Evolutionary conservation across 2,888 invertebrate genomes (phyloP).

Genomic region (Caenorhabditis sinica): DNA sequence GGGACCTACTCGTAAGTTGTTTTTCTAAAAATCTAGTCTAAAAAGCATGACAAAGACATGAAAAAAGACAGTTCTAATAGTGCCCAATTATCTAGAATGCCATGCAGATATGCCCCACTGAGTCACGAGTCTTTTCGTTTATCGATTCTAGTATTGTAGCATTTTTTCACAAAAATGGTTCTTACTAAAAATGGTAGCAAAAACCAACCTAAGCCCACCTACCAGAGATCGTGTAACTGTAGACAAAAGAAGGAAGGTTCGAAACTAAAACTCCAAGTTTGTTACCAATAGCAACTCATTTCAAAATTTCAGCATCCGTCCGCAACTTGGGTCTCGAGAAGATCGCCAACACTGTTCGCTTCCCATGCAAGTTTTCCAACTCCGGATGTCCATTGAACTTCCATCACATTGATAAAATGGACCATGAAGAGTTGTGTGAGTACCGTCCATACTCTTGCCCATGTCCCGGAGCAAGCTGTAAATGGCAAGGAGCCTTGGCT

Average conservation of each 20-base stretch:
- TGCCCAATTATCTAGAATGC: too few species aligned
- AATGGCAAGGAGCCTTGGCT: slow-evolving; percentile 98
- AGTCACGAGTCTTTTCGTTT: background rate
- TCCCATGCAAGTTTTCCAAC: slow-evolving; percentile 98
- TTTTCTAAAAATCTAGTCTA: background rate
- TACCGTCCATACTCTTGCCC: slow-evolving; percentile 98
- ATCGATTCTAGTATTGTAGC: too few species aligned
- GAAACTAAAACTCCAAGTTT: too few species aligned
- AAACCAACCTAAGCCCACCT: background rate
- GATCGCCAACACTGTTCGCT: slow-evolving; percentile 97
- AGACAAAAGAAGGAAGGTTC: background rate
- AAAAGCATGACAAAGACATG: background rate
- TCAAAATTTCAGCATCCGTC: slow-evolving; percentile 90
- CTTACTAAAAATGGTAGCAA: too few species aligned
- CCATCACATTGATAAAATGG: slow-evolving; percentile 92
- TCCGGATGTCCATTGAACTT: slow-evolving; percentile 90
- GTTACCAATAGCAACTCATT: too few species aligned
- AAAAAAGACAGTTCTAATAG: background rate
- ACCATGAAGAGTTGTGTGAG: slow-evolving; percentile 98
- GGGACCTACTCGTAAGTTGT: slow-evolving; percentile 89
- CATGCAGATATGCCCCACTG: background rate
- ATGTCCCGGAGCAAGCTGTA: slow-evolving; percentile 99
- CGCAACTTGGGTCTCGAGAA: slow-evolving; percentile 99
- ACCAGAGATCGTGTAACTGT: background rate
- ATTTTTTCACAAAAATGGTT: too few species aligned